phyloP scores from a whole-genome alignment of 2,113 vertebrate species.

The Heterotilapia buettikoferi region DNA sequence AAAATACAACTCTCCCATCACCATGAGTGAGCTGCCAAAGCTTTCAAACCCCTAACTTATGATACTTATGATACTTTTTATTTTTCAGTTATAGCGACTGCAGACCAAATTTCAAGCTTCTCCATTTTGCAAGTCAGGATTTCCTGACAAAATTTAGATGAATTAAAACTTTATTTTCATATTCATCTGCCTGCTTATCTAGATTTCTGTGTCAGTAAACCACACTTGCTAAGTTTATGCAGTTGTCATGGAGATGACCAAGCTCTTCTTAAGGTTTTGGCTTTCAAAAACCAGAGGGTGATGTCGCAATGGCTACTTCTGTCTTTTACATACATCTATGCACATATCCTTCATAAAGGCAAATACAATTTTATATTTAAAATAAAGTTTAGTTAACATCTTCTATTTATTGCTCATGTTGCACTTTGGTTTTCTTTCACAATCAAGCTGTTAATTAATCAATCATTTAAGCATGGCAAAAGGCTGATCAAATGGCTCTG shows the following conservation, averaged over 20 bases:
- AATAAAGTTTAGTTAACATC: not conserved
- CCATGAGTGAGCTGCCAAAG: too few relatives aligned
- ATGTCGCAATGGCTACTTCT: not conserved
- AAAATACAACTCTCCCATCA: not conserved
- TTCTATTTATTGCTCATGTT: not conserved
- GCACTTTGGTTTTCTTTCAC: not conserved
- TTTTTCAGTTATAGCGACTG: accelerated
- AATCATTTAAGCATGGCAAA: not conserved
- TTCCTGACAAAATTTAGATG: not conserved
- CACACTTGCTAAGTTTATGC: not conserved
- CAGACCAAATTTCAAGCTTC: not conserved
- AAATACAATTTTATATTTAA: not conserved
- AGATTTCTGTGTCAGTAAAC: not conserved
- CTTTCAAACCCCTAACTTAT: not conserved
- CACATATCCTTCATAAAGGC: not conserved
- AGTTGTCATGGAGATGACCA: not conserved
- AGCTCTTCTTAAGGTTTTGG: not conserved
- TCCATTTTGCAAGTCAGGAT: not conserved
- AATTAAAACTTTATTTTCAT: not conserved
- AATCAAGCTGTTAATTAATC: not conserved
- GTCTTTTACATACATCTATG: not conserved
- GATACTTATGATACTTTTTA: not conserved
- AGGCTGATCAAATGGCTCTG: not conserved
- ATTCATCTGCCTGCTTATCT: not conserved
- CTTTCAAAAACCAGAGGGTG: not conserved